Percentiles rank a stretch among this genome's conserved stretches.
Evolutionary conservation across 1,140 invertebrate genomes (phyloP).

Genomic region (Brachionus paranguensis): DNA sequence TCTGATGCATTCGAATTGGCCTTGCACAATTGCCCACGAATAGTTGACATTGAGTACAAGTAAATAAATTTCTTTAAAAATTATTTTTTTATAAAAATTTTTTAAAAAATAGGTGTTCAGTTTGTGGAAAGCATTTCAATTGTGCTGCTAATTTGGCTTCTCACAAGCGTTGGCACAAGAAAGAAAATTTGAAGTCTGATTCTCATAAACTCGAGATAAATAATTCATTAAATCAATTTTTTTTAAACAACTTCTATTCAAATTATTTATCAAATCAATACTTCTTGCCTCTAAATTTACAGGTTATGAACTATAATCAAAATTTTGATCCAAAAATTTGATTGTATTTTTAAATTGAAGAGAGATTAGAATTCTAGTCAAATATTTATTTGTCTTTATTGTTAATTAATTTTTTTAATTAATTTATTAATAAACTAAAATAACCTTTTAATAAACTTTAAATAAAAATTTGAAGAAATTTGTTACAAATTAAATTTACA

Average conservation of each 20-base stretch:
- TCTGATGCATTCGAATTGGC: conserved; percentile 91
- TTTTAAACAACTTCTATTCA: background rate
- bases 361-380: no score
- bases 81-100: background rate
- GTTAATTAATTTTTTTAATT: no score
- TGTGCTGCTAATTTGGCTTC: conserved; percentile 95
- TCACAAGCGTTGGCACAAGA: conserved; percentile 93
- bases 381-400: no score
- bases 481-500: no score
- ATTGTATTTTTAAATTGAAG: no score
- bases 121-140: conserved; percentile 68
- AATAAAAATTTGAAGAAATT: no score
- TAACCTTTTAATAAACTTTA: no score
- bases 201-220: background rate
- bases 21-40: conserved; percentile 89
- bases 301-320: background rate
- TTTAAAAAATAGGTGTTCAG: background rate
- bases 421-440: no score
- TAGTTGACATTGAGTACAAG: conserved; percentile 93
- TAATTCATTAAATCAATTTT: background rate
- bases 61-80: conserved; percentile 96
- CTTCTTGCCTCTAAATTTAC: background rate
- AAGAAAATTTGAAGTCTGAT: conserved; percentile 47
- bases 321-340: background rate
- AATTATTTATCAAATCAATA: background rate